phyloP scores from a whole-genome alignment of 1,140 invertebrate genomes.

The Batillaria attramentaria region DNA sequence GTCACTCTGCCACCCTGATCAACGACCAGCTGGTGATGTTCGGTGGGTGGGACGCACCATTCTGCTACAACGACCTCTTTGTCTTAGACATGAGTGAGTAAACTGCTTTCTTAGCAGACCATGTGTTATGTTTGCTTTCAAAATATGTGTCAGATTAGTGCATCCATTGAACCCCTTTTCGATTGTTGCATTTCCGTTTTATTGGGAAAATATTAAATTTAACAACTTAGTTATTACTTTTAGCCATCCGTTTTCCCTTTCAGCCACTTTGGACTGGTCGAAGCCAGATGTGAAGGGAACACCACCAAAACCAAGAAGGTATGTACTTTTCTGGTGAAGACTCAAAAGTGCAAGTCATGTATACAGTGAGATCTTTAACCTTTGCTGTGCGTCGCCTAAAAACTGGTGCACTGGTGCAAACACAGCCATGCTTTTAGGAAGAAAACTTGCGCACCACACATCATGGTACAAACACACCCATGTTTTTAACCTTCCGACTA shows the following conservation, averaged over 20 bases:
- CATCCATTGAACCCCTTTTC: background rate
- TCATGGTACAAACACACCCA: too few relatives aligned
- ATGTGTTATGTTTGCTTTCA: constrained; percentile 4
- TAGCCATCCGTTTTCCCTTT: too few relatives aligned
- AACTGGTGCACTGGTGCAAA: too few relatives aligned
- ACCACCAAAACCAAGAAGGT: constrained; percentile 68
- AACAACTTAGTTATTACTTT: too few relatives aligned
- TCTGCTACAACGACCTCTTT: constrained; percentile 67
- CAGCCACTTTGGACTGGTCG: constrained; percentile 68
- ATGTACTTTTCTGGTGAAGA: constrained; percentile 16
- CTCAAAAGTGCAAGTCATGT: too few relatives aligned
- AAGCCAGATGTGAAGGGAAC: constrained; percentile 62
- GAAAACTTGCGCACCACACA: too few relatives aligned
- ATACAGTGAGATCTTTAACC: too few relatives aligned
- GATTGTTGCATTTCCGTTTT: background rate
- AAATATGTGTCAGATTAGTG: background rate
- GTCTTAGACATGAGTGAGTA: constrained; percentile 68
- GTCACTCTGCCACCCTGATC: constrained; percentile 69
- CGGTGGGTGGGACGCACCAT: constrained; percentile 69
- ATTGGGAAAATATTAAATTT: background rate
- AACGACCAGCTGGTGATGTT: constrained; percentile 67
- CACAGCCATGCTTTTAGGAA: too few relatives aligned
- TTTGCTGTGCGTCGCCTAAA: too few relatives aligned
- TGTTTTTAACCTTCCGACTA: too few relatives aligned
- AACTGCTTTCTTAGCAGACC: background rate